Evolutionary conservation across 2,888 invertebrate species (phyloP).

Genomic region (Aphodius sticticus): DNA sequence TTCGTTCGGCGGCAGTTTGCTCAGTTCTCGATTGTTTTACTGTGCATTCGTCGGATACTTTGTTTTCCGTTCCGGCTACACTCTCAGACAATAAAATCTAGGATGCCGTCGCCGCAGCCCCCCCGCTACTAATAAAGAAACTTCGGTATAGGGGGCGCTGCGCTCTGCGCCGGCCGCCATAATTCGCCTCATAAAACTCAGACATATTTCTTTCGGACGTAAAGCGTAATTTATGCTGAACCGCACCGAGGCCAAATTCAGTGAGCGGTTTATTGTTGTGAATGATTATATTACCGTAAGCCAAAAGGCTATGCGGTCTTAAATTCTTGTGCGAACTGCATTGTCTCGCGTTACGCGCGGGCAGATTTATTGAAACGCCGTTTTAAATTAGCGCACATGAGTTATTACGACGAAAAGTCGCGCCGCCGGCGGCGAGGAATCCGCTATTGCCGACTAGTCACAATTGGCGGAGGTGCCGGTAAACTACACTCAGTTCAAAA

Average conservation of each 20-base stretch:
- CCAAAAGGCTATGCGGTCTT: background rate
- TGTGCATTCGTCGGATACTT: background rate
- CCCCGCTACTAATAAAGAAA: background rate
- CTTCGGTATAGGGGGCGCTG: background rate
- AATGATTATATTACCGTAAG: background rate
- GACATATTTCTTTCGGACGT: constrained; percentile 4
- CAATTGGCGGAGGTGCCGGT: background rate
- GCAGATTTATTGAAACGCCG: background rate
- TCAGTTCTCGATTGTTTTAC: background rate
- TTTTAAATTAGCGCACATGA: background rate
- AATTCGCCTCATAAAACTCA: constrained; percentile 4
- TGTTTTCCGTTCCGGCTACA: background rate
- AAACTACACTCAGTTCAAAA: background rate
- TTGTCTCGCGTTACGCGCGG: background rate
- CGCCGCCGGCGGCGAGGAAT: background rate
- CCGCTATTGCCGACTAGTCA: background rate
- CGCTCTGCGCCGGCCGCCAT: background rate
- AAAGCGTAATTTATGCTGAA: background rate
- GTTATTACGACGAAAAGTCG: background rate
- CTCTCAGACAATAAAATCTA: constrained; percentile 4
- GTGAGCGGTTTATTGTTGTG: constrained; percentile 4
- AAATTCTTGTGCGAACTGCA: background rate
- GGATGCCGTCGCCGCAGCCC: background rate
- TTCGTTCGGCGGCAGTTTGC: background rate
- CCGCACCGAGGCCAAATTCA: background rate